phyloP scores from a whole-genome alignment of 30 jellyfish, hydroid and myxozoan genomes.

The Nemopilema nomurai region DNA sequence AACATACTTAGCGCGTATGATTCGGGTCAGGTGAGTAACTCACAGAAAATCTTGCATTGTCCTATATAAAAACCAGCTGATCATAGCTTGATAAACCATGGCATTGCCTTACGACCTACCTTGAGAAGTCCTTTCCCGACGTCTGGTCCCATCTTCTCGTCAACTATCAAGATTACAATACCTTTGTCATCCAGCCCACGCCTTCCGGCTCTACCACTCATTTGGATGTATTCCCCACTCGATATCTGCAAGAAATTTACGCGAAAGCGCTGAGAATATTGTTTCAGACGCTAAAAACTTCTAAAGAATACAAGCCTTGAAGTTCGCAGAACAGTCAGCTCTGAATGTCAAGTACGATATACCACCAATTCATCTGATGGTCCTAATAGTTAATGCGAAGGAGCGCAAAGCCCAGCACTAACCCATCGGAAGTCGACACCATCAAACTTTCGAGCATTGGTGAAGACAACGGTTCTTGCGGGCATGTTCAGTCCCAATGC shows the following conservation, averaged over 20 bases:
- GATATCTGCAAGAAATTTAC: too few relatives aligned
- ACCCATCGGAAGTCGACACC: conserved; percentile 97
- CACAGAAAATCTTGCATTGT: too few relatives aligned
- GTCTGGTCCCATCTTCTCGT: conserved; percentile 93
- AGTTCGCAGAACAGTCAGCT: neutral
- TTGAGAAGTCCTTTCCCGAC: conserved; percentile 90
- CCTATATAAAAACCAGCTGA: too few relatives aligned
- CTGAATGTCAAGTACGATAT: neutral
- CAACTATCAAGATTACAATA: conserved; percentile 88
- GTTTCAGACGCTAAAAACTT: too few relatives aligned
- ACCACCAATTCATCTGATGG: too few relatives aligned
- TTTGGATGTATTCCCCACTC: conserved; percentile 98
- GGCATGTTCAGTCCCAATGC: conserved; percentile 99
- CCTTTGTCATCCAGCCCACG: conserved; percentile 99
- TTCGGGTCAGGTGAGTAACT: too few relatives aligned
- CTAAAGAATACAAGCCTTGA: neutral
- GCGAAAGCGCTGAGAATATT: too few relatives aligned
- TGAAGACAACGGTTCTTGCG: conserved; percentile 99
- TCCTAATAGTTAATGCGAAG: too few relatives aligned
- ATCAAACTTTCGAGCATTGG: conserved; percentile 96
- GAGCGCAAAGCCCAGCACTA: too few relatives aligned
- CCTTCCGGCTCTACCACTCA: conserved; percentile 99
- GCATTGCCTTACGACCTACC: conserved; percentile 36
- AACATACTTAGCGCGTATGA: too few relatives aligned
- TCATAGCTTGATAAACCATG: neutral